Percentiles rank a stretch among this genome's conserved stretches.
Evolutionary conservation across 1,140 invertebrate genomes (phyloP).

Genomic region (Vanessa tameamea): DNA sequence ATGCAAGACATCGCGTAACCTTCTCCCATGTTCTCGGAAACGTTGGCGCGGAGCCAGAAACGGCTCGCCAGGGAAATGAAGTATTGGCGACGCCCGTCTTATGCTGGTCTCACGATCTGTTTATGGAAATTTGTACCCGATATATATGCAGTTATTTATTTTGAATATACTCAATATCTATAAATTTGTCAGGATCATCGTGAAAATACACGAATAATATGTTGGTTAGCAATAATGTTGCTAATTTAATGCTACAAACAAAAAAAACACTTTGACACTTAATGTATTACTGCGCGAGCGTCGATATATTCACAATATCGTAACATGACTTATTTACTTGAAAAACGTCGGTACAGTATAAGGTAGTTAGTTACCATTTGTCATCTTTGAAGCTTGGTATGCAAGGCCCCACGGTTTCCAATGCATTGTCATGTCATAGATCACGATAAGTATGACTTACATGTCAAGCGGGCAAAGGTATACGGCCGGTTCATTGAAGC

Average conservation of each 20-base stretch:
- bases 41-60: constrained; percentile 63
- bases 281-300: constrained; percentile 27
- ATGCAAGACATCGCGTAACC: constrained; percentile 75
- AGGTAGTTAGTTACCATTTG: constrained; percentile 36
- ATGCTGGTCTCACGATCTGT: constrained; percentile 69
- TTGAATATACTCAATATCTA: constrained; percentile 48
- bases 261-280: constrained; percentile 40
- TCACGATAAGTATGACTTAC: constrained; percentile 50
- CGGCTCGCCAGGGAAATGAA: constrained; percentile 66
- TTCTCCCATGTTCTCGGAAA: constrained; percentile 74
- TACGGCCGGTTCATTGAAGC: constrained; percentile 60
- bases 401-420: constrained; percentile 44
- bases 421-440: constrained; percentile 55
- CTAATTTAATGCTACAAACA: constrained; percentile 47
- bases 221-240: constrained; percentile 44
- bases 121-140: constrained; percentile 69
- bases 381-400: constrained; percentile 50
- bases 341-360: constrained; percentile 23
- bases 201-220: constrained; percentile 42
- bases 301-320: not conserved
- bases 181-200: constrained; percentile 47
- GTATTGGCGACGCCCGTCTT: constrained; percentile 66
- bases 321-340: constrained; percentile 33
- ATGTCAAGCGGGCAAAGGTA: constrained; percentile 50
- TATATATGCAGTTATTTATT: constrained; percentile 63